Evolutionary conservation across 2,797 vertebrate genomes (phyloP), one percentile per base, ranked within the genome.

Genomic region (Miichthys miiuy): DNA sequence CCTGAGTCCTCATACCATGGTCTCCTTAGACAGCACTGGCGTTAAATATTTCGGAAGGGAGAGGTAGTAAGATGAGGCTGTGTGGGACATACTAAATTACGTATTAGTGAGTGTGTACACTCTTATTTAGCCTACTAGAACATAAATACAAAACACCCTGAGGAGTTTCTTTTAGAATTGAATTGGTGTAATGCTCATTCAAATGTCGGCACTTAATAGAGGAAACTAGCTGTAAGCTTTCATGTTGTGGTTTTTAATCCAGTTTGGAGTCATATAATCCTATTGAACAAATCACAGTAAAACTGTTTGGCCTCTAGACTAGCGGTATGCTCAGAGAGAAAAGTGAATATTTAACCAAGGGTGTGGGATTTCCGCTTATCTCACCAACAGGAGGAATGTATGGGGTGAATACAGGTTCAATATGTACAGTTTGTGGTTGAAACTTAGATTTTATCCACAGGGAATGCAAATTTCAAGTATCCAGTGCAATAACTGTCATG

Each of bases 311-410:
- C 78, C 80, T 81, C 75, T 79, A 85, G 79, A 87, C 83, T 75
- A 10, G 25, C 2, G 27, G 68, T 65, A 77, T 72, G 79, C 74
- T 84, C 54, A 71, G 60, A 80, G 20, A 84, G 79, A 78, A 64
- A 42, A 52, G 90, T 86, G 70, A 93, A 93, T 94, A 87, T 90
- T 92, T 94, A 93, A 93, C 92, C 79, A 85, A 85, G 68, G 87
- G 85, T 85, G 86, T 80, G 74, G 69, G 82, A 86, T 88, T 90
- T 87, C 61, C 80, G 68, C 75, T 88, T 88, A 86, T 90, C 85
- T 88, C 62, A 56, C 76, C 68, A 69, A 81, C 75, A 76, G 52
- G 41, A 85, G 61, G 74, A 57, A 47, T 25, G 46, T 38, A 62
- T 25, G 9, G n/a, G 51, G 70, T 57, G 46, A 85, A 82, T 21